Evolutionary conservation across 2,797 vertebrate genomes (phyloP).

Genomic region (Distichodus sexfasciatus): DNA sequence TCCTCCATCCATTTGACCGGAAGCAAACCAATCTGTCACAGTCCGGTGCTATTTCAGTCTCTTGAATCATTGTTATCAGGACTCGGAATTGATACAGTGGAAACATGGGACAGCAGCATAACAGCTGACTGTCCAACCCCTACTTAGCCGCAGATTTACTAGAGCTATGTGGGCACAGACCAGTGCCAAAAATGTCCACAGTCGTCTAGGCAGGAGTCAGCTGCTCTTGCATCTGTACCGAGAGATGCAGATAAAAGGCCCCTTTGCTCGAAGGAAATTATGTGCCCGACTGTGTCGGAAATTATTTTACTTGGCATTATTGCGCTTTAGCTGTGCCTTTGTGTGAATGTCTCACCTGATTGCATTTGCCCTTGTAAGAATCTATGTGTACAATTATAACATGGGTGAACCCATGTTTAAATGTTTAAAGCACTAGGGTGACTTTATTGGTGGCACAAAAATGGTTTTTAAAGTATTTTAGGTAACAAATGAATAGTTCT

Average conservation of each 20-base stretch:
- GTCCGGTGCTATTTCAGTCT: constrained; percentile 64
- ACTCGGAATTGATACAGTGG: constrained; percentile 58
- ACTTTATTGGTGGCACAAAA: no score
- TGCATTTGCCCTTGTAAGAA: not conserved
- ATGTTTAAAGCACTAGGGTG: no score
- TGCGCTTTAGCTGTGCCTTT: not conserved
- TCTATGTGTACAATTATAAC: no score
- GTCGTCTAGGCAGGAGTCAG: constrained; percentile 18
- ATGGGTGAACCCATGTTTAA: no score
- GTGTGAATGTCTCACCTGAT: not conserved
- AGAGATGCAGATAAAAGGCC: not conserved
- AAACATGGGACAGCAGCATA: constrained; percentile 54
- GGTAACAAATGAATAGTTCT: no score
- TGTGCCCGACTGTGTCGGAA: not conserved
- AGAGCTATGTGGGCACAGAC: not conserved
- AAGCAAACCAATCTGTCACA: constrained; percentile 60
- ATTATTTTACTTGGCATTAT: not conserved
- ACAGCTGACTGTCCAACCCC: constrained; percentile 37
- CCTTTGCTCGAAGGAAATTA: not conserved
- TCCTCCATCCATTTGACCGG: constrained; percentile 25
- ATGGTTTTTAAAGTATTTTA: no score
- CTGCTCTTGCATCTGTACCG: constrained; percentile 15
- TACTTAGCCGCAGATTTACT: not conserved
- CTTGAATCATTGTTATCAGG: constrained; percentile 62
- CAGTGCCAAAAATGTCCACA: constrained; percentile 17